Evolutionary conservation across 2,113 vertebrate species (phyloP).

Genomic region (Oncorhynchus tshawytscha): DNA sequence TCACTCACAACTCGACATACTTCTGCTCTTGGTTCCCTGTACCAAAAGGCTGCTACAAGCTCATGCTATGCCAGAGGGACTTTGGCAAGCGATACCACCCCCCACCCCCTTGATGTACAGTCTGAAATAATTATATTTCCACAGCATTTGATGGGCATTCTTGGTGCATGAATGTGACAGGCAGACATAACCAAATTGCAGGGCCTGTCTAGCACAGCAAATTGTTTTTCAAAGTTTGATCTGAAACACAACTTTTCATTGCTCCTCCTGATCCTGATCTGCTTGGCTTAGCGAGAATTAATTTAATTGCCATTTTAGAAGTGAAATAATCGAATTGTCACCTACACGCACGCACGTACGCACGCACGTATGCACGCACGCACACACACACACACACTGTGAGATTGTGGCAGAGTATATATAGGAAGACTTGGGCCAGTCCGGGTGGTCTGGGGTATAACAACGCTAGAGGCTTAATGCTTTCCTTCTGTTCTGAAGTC

Average conservation of each 20-base stretch:
- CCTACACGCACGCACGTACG: not conserved
- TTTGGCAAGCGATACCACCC: not conserved
- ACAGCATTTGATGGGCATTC: slow-evolving; percentile 18
- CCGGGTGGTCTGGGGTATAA: too few species aligned
- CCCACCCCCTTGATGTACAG: not conserved
- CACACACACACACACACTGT: too few species aligned
- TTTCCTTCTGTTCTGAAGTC: too few species aligned
- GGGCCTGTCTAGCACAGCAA: not conserved
- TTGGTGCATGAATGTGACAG: slow-evolving; percentile 10
- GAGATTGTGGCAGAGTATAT: too few species aligned
- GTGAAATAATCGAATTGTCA: not conserved
- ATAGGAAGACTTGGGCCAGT: too few species aligned
- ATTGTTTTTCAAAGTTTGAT: slow-evolving; percentile 1
- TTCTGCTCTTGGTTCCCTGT: not conserved
- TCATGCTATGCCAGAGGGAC: not conserved
- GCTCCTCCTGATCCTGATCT: not conserved
- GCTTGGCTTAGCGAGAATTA: not conserved
- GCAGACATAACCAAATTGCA: slow-evolving; percentile 8
- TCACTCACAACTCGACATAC: not conserved
- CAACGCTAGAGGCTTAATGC: too few species aligned
- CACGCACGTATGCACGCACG: accelerated
- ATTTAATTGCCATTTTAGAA: not conserved
- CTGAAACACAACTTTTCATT: not conserved
- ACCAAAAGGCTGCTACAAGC: too few species aligned
- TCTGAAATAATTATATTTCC: not conserved